Percentiles rank a stretch among this genome's conserved stretches.
Evolutionary conservation across 1,140 invertebrate species (phyloP).

Genomic region (Frieseomelitta varia): DNA sequence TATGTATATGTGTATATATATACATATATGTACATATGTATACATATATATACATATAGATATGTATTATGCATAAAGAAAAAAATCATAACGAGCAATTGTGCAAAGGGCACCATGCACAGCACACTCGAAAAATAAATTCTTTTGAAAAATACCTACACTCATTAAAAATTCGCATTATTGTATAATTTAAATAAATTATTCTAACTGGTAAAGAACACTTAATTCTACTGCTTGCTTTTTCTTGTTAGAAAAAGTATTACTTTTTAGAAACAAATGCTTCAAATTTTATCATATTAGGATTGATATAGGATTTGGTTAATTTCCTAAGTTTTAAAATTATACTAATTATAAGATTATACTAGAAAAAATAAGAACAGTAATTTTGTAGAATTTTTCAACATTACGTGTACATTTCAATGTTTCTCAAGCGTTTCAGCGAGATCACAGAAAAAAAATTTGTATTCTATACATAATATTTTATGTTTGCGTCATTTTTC

Average conservation of each 20-base stretch:
- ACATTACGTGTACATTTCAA: neutral
- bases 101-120: neutral
- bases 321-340: neutral
- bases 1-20: neutral
- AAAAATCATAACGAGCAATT: conserved; percentile 14
- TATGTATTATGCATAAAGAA: neutral
- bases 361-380: neutral
- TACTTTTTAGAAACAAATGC: neutral
- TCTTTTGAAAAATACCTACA: neutral
- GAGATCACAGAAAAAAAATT: conserved; percentile 37
- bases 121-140: neutral
- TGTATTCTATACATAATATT: neutral
- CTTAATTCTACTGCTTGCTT: neutral
- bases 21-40: too few species aligned
- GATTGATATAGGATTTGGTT: neutral
- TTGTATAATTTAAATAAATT: conserved; percentile 10
- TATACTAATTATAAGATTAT: too few species aligned
- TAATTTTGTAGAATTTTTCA: conserved; percentile 5
- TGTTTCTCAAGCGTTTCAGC: neutral
- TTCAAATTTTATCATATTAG: neutral
- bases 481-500: neutral
- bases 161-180: neutral
- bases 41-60: neutral
- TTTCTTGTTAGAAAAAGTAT: too few species aligned
- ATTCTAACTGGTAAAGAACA: neutral